These are phyloP conservation scores for Apteryx mantelli DNA, from an alignment of 2,113 vertebrate genomes.

Conservation along the genomic window DNA sequence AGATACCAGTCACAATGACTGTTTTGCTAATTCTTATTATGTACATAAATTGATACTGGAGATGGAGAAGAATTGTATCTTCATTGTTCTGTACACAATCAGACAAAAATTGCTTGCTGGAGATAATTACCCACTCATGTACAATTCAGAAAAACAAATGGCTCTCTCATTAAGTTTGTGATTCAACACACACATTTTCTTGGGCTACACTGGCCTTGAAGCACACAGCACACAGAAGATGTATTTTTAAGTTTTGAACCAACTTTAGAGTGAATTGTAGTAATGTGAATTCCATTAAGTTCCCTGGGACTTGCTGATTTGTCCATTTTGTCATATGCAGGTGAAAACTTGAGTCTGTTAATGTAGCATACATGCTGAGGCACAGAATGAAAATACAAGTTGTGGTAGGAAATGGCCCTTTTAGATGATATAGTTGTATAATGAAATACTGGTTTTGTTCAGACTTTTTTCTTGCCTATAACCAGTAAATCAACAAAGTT, in stretches of 20 bases:
- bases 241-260: not conserved
- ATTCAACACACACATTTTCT: not conserved
- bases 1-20: slow-evolving; percentile 22
- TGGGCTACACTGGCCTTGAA: not conserved
- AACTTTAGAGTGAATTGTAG: not conserved
- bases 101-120: slow-evolving; percentile 42
- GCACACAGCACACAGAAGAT: not conserved
- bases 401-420: not conserved
- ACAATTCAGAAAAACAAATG: slow-evolving; percentile 53
- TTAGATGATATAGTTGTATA: not conserved
- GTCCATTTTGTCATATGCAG: not conserved
- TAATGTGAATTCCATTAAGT: not conserved
- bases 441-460: not conserved
- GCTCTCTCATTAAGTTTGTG: slow-evolving; percentile 43
- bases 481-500: not conserved
- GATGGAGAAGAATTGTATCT: slow-evolving; percentile 13
- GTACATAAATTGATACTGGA: slow-evolving; percentile 46
- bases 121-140: slow-evolving; percentile 60
- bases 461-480: not conserved
- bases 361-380: not conserved
- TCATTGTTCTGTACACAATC: slow-evolving; percentile 31
- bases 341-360: not conserved
- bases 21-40: slow-evolving; percentile 57
- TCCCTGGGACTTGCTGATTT: not conserved
- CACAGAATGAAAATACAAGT: not conserved